Conservation (phyloP, 2,113 vertebrate species). For the Oncorhynchus masou region DNA sequence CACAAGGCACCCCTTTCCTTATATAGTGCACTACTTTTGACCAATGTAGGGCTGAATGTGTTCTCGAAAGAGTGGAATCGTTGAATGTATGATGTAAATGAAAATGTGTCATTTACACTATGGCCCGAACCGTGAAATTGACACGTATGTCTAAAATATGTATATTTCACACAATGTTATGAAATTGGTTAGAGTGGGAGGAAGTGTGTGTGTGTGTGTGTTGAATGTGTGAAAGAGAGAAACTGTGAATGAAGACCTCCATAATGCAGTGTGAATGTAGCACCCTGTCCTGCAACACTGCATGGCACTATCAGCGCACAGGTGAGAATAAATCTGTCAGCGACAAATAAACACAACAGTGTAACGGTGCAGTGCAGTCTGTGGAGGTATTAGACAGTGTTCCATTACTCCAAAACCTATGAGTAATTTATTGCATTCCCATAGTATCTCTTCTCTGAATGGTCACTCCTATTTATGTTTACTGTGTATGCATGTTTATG, state of each 20-base stretch:
- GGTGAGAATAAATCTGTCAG: slow-evolving; percentile 5
- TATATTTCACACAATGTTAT: no score
- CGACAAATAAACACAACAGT: no score
- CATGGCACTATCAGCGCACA: not conserved
- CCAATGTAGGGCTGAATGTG: no score
- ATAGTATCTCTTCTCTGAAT: no score
- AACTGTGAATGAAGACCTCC: slow-evolving; percentile 42
- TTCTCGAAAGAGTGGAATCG: not conserved
- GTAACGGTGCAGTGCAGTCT: no score
- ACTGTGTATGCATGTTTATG: not conserved
- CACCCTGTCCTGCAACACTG: not conserved
- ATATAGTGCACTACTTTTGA: no score
- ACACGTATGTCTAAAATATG: not conserved
- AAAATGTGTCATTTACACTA: slow-evolving; percentile 4
- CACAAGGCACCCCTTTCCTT: no score
- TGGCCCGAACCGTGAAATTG: not conserved
- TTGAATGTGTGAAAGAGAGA: not conserved
- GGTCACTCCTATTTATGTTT: no score
- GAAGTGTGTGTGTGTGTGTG: not conserved
- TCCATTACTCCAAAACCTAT: no score
- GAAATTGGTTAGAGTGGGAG: no score
- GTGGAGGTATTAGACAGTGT: no score
- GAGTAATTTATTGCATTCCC: no score
- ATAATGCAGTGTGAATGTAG: slow-evolving; percentile 28
- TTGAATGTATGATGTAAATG: not conserved